These are phyloP conservation scores for Panopea generosa DNA, from an alignment of 2,888 invertebrate genomes.

Conservation along the genomic window DNA sequence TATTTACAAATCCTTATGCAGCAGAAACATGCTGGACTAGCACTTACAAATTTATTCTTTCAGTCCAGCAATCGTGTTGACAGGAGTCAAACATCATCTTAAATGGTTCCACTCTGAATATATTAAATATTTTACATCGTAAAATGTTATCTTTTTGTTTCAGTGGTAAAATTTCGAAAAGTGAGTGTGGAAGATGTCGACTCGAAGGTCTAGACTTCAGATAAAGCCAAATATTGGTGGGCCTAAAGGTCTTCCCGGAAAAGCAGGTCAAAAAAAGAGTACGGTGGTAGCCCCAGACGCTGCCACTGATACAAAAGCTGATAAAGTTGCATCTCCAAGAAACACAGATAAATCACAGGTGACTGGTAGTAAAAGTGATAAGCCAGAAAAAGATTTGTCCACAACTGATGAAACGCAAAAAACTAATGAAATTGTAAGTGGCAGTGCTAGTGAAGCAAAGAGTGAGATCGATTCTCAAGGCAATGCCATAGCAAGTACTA, in stretches of 20 bases:
- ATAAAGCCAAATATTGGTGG: constrained; percentile 73
- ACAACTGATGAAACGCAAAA: neutral
- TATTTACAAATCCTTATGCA: too few relatives aligned
- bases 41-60: too few relatives aligned
- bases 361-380: neutral
- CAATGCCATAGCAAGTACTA: neutral
- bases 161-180: neutral
- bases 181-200: constrained; percentile 53
- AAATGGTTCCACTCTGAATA: too few relatives aligned
- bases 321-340: neutral
- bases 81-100: too few relatives aligned
- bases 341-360: neutral
- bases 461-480: neutral
- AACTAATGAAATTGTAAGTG: neutral
- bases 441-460: neutral
- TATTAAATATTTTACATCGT: too few relatives aligned
- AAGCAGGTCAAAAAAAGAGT: neutral
- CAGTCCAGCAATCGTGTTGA: too few relatives aligned
- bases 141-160: neutral
- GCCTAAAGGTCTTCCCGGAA: constrained; percentile 29
- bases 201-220: constrained; percentile 70
- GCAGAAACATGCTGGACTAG: too few relatives aligned
- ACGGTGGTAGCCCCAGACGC: constrained; percentile 21
- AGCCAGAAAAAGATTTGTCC: neutral
- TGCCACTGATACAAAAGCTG: neutral